Evolutionary conservation across 2,113 vertebrate species (phyloP).

Genomic region (Deroptyus accipitrinus): DNA sequence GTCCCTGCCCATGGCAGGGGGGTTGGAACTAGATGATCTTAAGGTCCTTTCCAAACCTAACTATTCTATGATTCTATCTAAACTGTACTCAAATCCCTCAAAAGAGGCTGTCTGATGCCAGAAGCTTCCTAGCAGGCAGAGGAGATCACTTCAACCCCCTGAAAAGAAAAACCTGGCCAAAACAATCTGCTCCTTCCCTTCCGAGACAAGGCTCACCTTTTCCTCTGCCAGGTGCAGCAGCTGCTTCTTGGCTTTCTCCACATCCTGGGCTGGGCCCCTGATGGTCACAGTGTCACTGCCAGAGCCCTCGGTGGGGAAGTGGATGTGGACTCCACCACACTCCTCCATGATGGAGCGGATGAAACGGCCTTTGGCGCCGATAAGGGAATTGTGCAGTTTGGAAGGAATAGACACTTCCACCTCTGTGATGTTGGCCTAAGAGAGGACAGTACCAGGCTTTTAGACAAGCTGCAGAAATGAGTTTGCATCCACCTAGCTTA

Average conservation of each 20-base stretch:
- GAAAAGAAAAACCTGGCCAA: neutral
- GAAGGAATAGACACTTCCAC: slow-evolving; percentile 95
- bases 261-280: slow-evolving; percentile 92
- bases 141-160: neutral
- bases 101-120: neutral
- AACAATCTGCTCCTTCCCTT: neutral
- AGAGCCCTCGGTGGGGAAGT: slow-evolving; percentile 96
- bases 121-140: neutral
- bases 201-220: slow-evolving; percentile 79
- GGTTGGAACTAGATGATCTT: too few relatives aligned
- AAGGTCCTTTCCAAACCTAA: too few relatives aligned
- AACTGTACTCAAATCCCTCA: neutral
- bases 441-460: neutral
- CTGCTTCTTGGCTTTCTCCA: slow-evolving; percentile 95
- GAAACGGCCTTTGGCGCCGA: slow-evolving; percentile 95
- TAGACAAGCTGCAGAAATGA: neutral
- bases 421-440: slow-evolving; percentile 94
- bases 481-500: neutral
- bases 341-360: slow-evolving; percentile 99
- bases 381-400: slow-evolving; percentile 95
- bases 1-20: too few relatives aligned
- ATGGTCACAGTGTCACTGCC: slow-evolving; percentile 96
- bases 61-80: too few relatives aligned
- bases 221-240: slow-evolving; percentile 96
- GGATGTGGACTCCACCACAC: slow-evolving; percentile 97